Conservation (phyloP, 2,888 invertebrate genomes). For the Rhorus exstirpatorius region DNA sequence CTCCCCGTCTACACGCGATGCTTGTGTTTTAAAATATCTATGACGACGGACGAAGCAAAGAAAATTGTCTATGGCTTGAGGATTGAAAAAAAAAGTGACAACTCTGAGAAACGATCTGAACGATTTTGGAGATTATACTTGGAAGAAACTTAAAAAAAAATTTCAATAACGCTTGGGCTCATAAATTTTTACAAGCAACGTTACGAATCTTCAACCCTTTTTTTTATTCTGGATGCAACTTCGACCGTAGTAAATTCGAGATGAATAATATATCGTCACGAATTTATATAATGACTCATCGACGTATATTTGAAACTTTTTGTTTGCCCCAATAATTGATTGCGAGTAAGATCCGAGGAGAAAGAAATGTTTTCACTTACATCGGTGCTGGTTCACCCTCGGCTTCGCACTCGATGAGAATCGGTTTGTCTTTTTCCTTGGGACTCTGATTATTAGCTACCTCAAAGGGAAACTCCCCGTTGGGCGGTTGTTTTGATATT, state of each 20-base stretch:
- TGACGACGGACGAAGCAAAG: too few relatives aligned
- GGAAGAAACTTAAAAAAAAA: too few relatives aligned
- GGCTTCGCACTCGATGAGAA: slow-evolving; percentile 98
- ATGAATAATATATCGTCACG: neutral
- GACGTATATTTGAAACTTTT: neutral
- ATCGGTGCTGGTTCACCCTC: slow-evolving; percentile 97
- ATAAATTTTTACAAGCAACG: neutral
- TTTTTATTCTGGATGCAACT: neutral
- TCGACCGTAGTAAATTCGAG: neutral
- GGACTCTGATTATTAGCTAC: slow-evolving; percentile 92
- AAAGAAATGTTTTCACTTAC: slow-evolving; percentile 88
- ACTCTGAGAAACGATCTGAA: too few relatives aligned
- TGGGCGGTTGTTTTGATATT: slow-evolving; percentile 96
- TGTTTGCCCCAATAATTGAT: neutral
- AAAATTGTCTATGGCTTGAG: too few relatives aligned
- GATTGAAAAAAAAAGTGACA: too few relatives aligned
- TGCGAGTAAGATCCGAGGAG: neutral
- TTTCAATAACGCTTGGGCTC: too few relatives aligned
- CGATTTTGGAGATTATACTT: too few relatives aligned
- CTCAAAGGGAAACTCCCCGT: slow-evolving; percentile 96
- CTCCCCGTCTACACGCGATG: too few relatives aligned
- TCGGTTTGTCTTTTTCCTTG: slow-evolving; percentile 96
- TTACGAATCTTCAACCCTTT: neutral
- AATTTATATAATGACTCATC: slow-evolving; percentile 1
- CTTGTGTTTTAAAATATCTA: too few relatives aligned